Base-by-base conservation (phyloP, 2,888 invertebrate species). In the Smittia sp. region DNA sequence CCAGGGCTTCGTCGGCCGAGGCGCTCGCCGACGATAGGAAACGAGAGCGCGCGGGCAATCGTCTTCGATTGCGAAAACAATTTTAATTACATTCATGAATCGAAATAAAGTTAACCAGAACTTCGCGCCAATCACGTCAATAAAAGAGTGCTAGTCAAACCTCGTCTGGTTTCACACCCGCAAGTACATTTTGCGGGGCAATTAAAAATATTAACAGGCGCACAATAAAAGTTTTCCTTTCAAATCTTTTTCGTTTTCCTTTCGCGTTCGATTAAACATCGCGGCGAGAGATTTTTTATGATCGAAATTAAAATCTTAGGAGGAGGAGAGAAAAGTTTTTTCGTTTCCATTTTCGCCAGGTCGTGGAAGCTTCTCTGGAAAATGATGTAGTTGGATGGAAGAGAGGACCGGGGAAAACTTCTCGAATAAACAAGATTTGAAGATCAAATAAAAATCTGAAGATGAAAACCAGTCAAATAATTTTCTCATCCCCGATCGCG, bases 371-470 rank as follows among this genome's bases (percentile, higher is more conserved):
- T 25, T 20, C 6, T 63, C n/a, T 2, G 27, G 25, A 25, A 41
- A 20, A 20, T 13, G 18, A 65, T 27, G 27, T 7, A 25, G 13
- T 27, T 13, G 6, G 27, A 13, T 65, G 32, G 20, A n/a, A 22
- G n/a, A 6, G 27, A 32, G 62, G 13, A 22, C 24, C 13, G 24
- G 24, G 62, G 46, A 41, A 69, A 67, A 67, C 20, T 27, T 25
- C 18, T 41, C 39, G 69, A 69, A 54, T 69, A 69, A 69, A 69
- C 69, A 69, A 69, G 13, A 27, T 46, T 69, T 69, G 54, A 69
- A 69, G 69, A 69, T 69, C 69, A 69, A 69, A 69, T 69, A 54
- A 69, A 69, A 69, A 69, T 69, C 54, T 52, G 27, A 54, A 58
- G 58, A 58, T 58, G 58, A 58, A 58, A 58, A 58, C 58, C 58